These are phyloP conservation scores for Apodemia zela DNA, from an alignment of 2,888 invertebrate genomes.

Conservation along the genomic window DNA sequence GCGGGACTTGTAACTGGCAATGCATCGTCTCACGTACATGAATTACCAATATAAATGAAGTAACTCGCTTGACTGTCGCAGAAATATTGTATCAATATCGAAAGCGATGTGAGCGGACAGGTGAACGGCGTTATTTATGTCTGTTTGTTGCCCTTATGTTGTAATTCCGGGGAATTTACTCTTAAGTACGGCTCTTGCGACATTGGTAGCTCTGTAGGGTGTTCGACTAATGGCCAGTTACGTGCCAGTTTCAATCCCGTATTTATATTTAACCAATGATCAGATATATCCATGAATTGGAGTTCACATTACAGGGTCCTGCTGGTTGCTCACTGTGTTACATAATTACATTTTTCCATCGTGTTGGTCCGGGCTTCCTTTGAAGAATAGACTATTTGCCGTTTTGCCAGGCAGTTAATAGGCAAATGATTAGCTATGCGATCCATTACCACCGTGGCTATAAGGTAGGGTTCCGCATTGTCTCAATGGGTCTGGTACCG, in stretches of 20 bases:
- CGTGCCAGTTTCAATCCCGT: neutral
- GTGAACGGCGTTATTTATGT: conserved; percentile 59
- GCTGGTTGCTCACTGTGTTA: too few species aligned
- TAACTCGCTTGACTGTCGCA: neutral
- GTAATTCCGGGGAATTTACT: conserved; percentile 5
- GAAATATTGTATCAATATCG: conserved; percentile 37
- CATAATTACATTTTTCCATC: too few species aligned
- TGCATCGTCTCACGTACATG: neutral
- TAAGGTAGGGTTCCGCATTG: too few species aligned
- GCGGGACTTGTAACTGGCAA: neutral
- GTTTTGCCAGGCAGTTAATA: too few species aligned
- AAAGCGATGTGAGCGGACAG: conserved; percentile 47
- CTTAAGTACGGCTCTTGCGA: neutral
- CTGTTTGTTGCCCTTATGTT: conserved; percentile 31
- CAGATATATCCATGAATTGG: neutral
- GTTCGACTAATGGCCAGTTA: neutral
- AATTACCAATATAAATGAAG: neutral
- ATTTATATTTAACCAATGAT: neutral
- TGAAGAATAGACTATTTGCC: too few species aligned
- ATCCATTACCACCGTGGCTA: too few species aligned
- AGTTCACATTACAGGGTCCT: neutral
- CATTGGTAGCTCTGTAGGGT: neutral
- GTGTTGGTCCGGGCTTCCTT: too few species aligned
- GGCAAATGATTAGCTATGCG: too few species aligned
- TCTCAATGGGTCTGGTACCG: too few species aligned